A percentile compares a stretch with the other conserved stretches of the same genome.
These are phyloP conservation scores for Felis catus DNA, from an alignment of 2,113 vertebrate species.

Conservation along the genomic window DNA sequence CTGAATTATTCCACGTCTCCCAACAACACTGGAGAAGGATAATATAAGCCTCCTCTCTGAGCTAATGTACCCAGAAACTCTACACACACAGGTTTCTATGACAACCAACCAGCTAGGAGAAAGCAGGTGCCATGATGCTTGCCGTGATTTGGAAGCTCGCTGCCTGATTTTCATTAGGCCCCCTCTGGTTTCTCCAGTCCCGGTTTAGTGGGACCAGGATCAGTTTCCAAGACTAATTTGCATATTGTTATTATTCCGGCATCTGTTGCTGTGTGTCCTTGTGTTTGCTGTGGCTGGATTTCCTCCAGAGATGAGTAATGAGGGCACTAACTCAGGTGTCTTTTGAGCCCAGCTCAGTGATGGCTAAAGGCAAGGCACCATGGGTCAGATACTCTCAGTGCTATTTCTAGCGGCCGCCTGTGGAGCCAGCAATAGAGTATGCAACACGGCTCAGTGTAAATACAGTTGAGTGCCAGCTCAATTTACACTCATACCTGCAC, in stretches of 20 bases:
- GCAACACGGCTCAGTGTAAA: background rate
- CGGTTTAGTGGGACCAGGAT: slow-evolving; percentile 33
- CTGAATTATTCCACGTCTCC: background rate
- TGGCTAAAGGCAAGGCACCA: background rate
- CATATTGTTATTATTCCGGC: slow-evolving; percentile 18
- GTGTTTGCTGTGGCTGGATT: slow-evolving; percentile 41
- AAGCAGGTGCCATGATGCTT: slow-evolving; percentile 40
- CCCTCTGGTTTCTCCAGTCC: slow-evolving; percentile 25
- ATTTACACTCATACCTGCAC: background rate
- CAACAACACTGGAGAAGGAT: background rate
- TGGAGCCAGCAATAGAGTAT: background rate
- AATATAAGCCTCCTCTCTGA: slow-evolving; percentile 60
- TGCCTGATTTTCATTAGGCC: slow-evolving; percentile 62
- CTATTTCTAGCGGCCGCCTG: background rate
- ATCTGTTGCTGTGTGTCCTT: slow-evolving; percentile 38
- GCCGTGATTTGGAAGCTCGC: background rate
- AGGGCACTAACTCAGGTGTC: slow-evolving; percentile 2
- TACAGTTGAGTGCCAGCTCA: background rate
- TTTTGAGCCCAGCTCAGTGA: background rate
- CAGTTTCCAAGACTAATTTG: slow-evolving; percentile 56
- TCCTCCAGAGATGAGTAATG: slow-evolving; percentile 42
- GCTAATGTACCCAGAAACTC: slow-evolving; percentile 48
- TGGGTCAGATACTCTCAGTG: background rate
- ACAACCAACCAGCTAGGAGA: slow-evolving; percentile 67
- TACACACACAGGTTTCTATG: slow-evolving; percentile 69